Evolutionary conservation across 2,113 vertebrate genomes (phyloP).

Genomic region (Cephalopterus ornatus): DNA sequence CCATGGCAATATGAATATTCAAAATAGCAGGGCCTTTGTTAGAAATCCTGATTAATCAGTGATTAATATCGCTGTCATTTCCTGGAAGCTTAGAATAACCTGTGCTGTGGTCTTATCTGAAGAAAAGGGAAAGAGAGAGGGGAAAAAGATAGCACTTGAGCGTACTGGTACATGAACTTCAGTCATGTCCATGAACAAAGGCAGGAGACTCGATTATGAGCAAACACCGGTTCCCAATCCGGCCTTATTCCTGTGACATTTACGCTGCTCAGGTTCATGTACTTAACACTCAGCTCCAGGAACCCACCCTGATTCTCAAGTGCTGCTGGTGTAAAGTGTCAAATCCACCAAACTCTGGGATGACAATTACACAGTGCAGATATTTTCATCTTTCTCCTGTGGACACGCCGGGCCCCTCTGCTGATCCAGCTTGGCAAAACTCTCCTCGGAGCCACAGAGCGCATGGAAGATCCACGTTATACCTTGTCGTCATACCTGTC

Average conservation of each 20-base stretch:
- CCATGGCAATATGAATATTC: constrained; percentile 38
- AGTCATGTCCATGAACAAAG: background rate
- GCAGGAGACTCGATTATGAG: background rate
- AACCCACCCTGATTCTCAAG: background rate
- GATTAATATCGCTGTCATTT: constrained; percentile 37
- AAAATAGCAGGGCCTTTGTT: constrained; percentile 16
- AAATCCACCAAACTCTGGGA: background rate
- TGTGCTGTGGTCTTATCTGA: background rate
- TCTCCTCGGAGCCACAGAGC: background rate
- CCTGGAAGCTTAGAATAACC: constrained; percentile 11
- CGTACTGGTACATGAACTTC: fast-evolving
- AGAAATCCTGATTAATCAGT: constrained; percentile 10
- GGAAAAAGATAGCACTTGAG: background rate
- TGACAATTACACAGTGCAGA: background rate
- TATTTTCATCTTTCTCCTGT: constrained; percentile 31
- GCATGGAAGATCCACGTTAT: background rate
- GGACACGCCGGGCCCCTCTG: fast-evolving
- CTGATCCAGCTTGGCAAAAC: background rate
- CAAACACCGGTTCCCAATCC: background rate
- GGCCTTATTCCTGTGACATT: constrained; percentile 17
- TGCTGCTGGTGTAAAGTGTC: background rate
- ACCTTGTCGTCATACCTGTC: background rate
- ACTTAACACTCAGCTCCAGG: background rate
- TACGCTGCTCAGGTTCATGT: background rate
- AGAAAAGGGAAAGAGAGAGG: background rate